A percentile compares a stretch with the other conserved stretches of the same genome.
phyloP scores from a whole-genome alignment of 30 jellyfish, hydroid and myxozoan species.

The Aurelia sp. region DNA sequence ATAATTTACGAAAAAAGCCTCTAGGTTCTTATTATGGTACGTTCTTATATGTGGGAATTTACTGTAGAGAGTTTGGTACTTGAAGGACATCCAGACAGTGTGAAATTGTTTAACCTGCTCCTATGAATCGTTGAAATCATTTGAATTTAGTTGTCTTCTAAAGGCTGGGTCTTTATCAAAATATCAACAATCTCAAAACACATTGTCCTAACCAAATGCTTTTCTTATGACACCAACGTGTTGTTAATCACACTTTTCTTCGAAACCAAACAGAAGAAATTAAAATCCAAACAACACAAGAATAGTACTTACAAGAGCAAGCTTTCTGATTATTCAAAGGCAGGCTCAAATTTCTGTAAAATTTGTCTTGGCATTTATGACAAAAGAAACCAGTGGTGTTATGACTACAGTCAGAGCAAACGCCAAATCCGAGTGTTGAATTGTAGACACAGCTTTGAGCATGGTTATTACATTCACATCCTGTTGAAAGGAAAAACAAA shows the following conservation, averaged over 20 bases:
- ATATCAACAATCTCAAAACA: background rate
- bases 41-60: too few relatives aligned
- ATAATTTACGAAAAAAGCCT: too few relatives aligned
- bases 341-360: slow-evolving; percentile 69
- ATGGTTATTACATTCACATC: slow-evolving; percentile 79
- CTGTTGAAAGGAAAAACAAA: slow-evolving; percentile 16
- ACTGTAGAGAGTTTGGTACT: too few relatives aligned
- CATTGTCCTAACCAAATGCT: background rate
- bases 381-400: slow-evolving; percentile 81
- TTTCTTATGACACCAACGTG: background rate
- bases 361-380: slow-evolving; percentile 71
- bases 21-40: too few relatives aligned
- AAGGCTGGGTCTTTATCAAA: too few relatives aligned
- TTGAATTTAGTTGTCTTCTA: too few relatives aligned
- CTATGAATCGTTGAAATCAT: too few relatives aligned
- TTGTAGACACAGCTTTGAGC: slow-evolving; percentile 69
- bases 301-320: slow-evolving; percentile 64
- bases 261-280: background rate
- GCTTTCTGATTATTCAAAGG: slow-evolving; percentile 50
- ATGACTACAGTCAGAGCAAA: slow-evolving; percentile 71
- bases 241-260: background rate
- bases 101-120: too few relatives aligned
- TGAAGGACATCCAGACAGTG: too few relatives aligned
- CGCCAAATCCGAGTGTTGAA: slow-evolving; percentile 79
- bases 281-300: background rate